phyloP scores from a whole-genome alignment of 2,888 invertebrate species.

The Cheilosia soror region DNA sequence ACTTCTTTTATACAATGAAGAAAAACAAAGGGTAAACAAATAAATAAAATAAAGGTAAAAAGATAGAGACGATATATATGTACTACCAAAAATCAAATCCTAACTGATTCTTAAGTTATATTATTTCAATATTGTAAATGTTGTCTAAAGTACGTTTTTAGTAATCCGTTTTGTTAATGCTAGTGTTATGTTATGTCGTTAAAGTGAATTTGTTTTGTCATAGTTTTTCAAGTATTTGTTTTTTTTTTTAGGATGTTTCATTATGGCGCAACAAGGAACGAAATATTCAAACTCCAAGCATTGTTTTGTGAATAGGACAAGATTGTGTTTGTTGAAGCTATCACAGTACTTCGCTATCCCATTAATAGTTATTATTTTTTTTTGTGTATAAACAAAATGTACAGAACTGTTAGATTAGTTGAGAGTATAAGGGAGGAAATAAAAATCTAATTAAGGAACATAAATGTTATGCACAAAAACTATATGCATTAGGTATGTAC shows the following conservation, averaged over 20 bases:
- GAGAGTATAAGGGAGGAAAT: constrained; percentile 19
- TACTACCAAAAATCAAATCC: constrained; percentile 72
- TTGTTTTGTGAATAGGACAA: constrained; percentile 66
- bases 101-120: constrained; percentile 17
- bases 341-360: constrained; percentile 81
- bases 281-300: constrained; percentile 71
- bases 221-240: constrained; percentile 57
- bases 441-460: constrained; percentile 35
- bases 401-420: constrained; percentile 22
- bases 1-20: constrained; percentile 22
- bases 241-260: constrained; percentile 61
- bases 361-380: constrained; percentile 65
- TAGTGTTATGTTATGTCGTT: constrained; percentile 50
- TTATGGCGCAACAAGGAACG: constrained; percentile 78
- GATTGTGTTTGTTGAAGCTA: constrained; percentile 79
- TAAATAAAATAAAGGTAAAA: constrained; percentile 49
- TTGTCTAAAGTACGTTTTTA: constrained; percentile 24
- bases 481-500: constrained; percentile 22
- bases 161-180: constrained; percentile 30
- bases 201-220: constrained; percentile 58
- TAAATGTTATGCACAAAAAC: constrained; percentile 31
- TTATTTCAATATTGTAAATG: constrained; percentile 19
- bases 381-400: constrained; percentile 40
- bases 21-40: constrained; percentile 24
- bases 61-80: constrained; percentile 38